A percentile compares a stretch with the other conserved stretches of the same genome.
Evolutionary conservation across 2,888 invertebrate species (phyloP).

Genomic region (Colostygia pectinataria): DNA sequence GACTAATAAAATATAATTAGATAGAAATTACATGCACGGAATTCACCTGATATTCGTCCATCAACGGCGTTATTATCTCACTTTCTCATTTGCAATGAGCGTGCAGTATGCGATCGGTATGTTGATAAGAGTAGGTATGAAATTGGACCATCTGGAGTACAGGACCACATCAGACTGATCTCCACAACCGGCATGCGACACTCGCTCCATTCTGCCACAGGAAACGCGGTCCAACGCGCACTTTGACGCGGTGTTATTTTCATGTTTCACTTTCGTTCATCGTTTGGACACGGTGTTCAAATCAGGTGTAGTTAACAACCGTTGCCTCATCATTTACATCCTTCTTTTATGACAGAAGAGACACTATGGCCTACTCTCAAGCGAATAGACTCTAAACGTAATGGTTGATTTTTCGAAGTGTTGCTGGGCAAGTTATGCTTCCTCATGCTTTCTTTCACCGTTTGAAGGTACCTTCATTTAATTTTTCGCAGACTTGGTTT

Average conservation of each 20-base stretch:
- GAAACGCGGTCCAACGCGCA: conserved; percentile 70
- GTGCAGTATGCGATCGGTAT: conserved; percentile 46
- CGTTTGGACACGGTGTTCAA: conserved; percentile 45
- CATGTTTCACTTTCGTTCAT: conserved; percentile 69
- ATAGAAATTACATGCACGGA: conserved; percentile 29
- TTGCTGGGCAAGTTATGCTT: no score
- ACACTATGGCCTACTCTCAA: no score
- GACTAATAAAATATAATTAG: conserved; percentile 4
- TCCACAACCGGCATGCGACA: conserved; percentile 6
- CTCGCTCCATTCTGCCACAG: conserved; percentile 49
- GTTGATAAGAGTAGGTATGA: conserved; percentile 1
- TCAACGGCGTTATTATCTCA: conserved; percentile 54
- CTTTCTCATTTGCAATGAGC: conserved; percentile 55
- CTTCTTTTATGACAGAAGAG: no score
- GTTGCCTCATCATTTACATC: no score
- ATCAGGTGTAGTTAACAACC: no score
- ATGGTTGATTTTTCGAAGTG: no score
- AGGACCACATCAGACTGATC: conserved; percentile 6
- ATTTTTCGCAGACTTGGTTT: not conserved
- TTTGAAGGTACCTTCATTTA: no score
- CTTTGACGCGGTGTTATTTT: conserved; percentile 65
- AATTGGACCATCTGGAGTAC: conserved; percentile 15
- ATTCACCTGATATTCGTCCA: conserved; percentile 71
- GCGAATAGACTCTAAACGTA: no score
- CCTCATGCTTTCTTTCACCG: no score